phyloP scores from a whole-genome alignment of 2,113 vertebrate species.

The Leptosomus discolor region DNA sequence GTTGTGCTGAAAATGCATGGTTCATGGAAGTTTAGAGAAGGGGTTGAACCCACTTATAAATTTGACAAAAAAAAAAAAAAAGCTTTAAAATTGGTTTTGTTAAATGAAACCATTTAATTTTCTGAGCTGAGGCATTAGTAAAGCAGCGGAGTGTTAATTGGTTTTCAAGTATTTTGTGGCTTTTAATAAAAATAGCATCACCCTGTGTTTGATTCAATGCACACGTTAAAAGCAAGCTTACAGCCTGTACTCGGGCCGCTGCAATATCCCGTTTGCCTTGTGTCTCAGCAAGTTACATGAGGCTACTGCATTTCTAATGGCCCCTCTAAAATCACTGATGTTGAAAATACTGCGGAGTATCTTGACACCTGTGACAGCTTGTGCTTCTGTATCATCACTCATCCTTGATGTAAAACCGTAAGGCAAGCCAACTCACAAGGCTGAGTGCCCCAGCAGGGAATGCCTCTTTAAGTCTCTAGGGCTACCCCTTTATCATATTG shows the following conservation, averaged over 20 bases:
- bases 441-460: background rate
- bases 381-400: background rate
- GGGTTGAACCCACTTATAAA: background rate
- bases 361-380: background rate
- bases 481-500: background rate
- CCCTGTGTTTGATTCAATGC: background rate
- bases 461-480: background rate
- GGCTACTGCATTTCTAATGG: background rate
- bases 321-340: background rate
- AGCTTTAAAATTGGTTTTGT: background rate
- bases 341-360: background rate
- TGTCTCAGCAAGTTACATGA: background rate
- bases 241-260: background rate
- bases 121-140: background rate
- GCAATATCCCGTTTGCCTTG: background rate
- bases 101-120: conserved; percentile 40
- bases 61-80: background rate
- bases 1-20: background rate
- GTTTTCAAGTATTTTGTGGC: conserved; percentile 40
- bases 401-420: background rate
- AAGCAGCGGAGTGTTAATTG: conserved; percentile 33
- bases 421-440: background rate
- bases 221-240: background rate
- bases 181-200: conserved; percentile 48
- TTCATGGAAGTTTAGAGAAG: background rate